Base-by-base conservation (phyloP, 2,797 vertebrate species). In the Leptatherina wallacei region DNA sequence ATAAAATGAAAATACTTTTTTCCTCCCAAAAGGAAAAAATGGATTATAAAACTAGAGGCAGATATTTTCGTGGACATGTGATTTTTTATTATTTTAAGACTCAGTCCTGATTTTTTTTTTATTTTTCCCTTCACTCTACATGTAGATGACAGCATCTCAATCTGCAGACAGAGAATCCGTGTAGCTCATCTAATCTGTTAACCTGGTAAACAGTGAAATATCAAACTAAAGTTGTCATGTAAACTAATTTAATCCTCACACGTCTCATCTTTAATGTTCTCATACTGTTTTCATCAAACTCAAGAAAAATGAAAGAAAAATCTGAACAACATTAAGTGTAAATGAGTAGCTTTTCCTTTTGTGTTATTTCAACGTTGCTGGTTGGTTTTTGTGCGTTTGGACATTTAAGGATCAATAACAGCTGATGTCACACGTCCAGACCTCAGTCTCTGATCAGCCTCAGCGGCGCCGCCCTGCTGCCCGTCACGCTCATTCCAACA, bases 401-500 rank as follows among this genome's bases (percentile, higher is more conserved):
- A 44, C 42, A 44, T 44, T 44, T 47, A n/a, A 8, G 20, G 44
- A n/a, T 47, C 40, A 44, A 18, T 18, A 44, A 44, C 38, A 40
- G 38, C 38, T 40, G 38, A 0, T 16, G 38, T 47, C 47, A 22
- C 47, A 44, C 24, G 58, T 69, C 73, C 55, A 18, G 18, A 35
- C 65, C 51, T 57, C 3, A 0, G n/a, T 56, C 64, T 69, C 72
- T 73, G 80, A 71, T 64, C 24, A 73, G 65, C 65, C 51, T 57
- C 3, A 0, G n/a, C 51, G 33, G 65, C 65, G 49, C 49, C 6
- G 32, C n/a, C 51, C 1, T 32, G 69, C 79, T 68, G 73, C 78
- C 74, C 51, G 70, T 7, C 2, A 40, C 62, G 2, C 74, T 80
- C 67, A 40, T 52, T 77, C 77, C 58, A 65, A 73, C 78, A 71